Conservation (phyloP, 2,888 invertebrate species). For the Orthosia gothica region DNA sequence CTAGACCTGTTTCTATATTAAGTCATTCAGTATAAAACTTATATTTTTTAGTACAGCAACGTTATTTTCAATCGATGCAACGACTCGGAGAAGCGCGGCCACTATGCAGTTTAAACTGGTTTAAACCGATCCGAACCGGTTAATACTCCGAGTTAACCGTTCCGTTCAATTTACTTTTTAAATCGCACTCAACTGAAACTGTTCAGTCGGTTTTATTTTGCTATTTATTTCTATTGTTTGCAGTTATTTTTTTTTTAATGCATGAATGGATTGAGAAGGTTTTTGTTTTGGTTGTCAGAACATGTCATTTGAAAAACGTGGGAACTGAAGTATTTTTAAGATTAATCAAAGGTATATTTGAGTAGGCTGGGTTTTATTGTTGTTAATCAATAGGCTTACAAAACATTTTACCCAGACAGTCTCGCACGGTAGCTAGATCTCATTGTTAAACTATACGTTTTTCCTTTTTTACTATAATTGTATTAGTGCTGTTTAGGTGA, state of each 20-base stretch:
- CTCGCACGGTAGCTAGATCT: too few relatives aligned
- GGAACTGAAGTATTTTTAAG: neutral
- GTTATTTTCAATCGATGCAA: constrained; percentile 11
- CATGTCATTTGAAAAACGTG: neutral
- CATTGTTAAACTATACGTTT: too few relatives aligned
- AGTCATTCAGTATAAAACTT: neutral
- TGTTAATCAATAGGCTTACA: too few relatives aligned
- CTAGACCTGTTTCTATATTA: too few relatives aligned
- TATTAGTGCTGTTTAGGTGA: too few relatives aligned
- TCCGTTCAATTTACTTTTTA: constrained; percentile 56
- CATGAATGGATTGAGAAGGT: neutral
- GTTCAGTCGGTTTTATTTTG: constrained; percentile 42
- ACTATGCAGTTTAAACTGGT: constrained; percentile 52
- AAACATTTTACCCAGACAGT: too few relatives aligned
- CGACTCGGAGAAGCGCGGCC: constrained; percentile 10
- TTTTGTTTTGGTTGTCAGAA: neutral
- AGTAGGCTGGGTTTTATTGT: too few relatives aligned
- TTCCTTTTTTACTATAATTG: too few relatives aligned
- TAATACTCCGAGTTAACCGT: constrained; percentile 39
- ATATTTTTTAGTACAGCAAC: neutral
- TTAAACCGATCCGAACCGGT: constrained; percentile 18
- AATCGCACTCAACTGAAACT: constrained; percentile 46
- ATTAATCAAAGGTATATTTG: too few relatives aligned
- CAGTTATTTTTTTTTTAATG: neutral
- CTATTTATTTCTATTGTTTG: constrained; percentile 25